Evolutionary conservation across 1,140 invertebrate genomes (phyloP).

Genomic region (Nasonia longicornis): DNA sequence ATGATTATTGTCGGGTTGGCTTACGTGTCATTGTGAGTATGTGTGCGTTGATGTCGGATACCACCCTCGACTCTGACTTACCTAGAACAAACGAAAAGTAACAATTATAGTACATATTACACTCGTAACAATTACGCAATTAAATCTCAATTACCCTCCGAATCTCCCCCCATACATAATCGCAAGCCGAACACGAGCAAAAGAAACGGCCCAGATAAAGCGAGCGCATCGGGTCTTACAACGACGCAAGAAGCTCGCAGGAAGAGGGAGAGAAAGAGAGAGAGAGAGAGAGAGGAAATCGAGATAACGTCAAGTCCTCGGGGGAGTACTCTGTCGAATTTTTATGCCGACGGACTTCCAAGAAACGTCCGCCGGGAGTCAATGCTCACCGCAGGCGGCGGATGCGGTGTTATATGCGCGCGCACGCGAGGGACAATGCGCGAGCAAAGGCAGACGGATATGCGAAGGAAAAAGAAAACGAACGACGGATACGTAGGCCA

Average conservation of each 20-base stretch:
- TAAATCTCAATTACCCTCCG: neutral
- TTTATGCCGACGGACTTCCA: conserved; percentile 39
- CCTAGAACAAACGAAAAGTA: conserved; percentile 18
- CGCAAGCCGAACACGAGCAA: no score
- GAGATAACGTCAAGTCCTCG: conserved; percentile 33
- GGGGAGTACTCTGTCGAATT: conserved; percentile 39
- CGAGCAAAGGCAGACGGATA: neutral
- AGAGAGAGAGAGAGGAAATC: conserved; percentile 8
- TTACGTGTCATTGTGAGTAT: neutral
- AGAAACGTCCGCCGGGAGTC: conserved; percentile 14
- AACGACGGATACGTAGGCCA: conserved; percentile 38
- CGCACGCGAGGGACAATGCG: neutral
- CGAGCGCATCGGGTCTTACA: neutral
- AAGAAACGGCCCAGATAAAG: no score
- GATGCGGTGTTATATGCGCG: neutral
- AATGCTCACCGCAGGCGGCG: neutral
- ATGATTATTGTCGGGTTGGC: neutral
- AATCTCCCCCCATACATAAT: no score
- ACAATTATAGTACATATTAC: no score
- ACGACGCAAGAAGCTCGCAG: neutral
- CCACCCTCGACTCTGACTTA: neutral
- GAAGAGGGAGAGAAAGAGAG: neutral
- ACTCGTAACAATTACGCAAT: neutral
- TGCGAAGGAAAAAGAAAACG: neutral
- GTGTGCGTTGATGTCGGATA: neutral